phyloP scores from a whole-genome alignment of 2,113 vertebrate species.

The Sander vitreus region DNA sequence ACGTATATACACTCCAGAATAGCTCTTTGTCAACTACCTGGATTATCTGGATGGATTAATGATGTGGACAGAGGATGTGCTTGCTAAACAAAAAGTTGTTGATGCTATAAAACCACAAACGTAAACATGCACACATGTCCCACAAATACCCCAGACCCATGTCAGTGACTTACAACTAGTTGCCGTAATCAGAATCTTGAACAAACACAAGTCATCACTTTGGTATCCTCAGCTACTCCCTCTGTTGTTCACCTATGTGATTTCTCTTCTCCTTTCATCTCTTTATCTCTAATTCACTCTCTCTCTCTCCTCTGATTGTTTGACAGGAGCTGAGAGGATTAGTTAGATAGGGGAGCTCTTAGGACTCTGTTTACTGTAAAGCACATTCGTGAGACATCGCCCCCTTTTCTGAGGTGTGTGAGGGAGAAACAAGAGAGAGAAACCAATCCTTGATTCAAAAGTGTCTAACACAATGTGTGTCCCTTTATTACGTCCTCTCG shows the following conservation, averaged over 20 bases:
- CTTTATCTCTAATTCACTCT: conserved; percentile 47
- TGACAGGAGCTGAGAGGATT: conserved; percentile 71
- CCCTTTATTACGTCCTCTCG: conserved; percentile 17
- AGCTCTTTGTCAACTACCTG: conserved; percentile 41
- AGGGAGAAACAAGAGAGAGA: conserved; percentile 22
- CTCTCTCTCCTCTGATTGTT: conserved; percentile 60
- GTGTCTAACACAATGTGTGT: conserved; percentile 15
- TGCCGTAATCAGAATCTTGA: conserved; percentile 38
- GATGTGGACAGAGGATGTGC: conserved; percentile 19
- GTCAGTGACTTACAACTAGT: conserved; percentile 34
- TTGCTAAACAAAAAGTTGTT: conserved; percentile 62
- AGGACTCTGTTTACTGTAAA: conserved; percentile 79
- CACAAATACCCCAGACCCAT: conserved; percentile 48
- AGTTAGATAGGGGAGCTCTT: conserved; percentile 64
- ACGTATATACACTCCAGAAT: conserved; percentile 10
- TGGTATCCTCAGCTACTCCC: conserved; percentile 48
- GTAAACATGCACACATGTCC: conserved; percentile 27
- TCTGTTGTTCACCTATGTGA: conserved; percentile 55
- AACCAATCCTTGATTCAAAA: conserved; percentile 30
- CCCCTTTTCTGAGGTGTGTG: conserved; percentile 47
- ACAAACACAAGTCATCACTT: conserved; percentile 55
- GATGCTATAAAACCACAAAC: conserved; percentile 45
- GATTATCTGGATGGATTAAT: conserved; percentile 48
- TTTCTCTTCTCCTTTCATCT: conserved; percentile 51
- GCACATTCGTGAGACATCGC: conserved; percentile 61